Conservation (phyloP, 2,888 invertebrate species). For the Criorhina ranunculi region DNA sequence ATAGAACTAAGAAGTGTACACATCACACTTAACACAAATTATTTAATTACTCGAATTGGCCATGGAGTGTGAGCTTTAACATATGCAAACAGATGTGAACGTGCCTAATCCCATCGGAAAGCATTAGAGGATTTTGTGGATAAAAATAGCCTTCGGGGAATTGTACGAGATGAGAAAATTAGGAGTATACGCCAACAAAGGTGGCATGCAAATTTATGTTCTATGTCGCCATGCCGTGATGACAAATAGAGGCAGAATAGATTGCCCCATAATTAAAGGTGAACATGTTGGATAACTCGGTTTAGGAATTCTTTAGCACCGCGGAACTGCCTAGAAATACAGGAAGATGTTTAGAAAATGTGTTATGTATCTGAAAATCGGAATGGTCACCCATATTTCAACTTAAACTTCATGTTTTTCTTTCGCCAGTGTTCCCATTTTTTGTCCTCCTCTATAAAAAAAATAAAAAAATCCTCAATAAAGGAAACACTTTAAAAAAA, state of each 20-base stretch:
- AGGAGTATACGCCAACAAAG: conserved; percentile 18
- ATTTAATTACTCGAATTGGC: not conserved
- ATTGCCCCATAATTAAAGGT: conserved; percentile 13
- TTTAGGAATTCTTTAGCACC: not conserved
- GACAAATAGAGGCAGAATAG: conserved; percentile 19
- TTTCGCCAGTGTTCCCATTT: too few species aligned
- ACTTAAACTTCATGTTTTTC: too few species aligned
- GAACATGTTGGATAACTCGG: not conserved
- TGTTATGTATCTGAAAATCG: too few species aligned
- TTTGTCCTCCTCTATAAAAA: too few species aligned
- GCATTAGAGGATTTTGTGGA: not conserved
- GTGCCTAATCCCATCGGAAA: not conserved
- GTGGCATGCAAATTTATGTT: conserved; percentile 9
- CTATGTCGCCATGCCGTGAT: conserved; percentile 9
- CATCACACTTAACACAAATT: too few species aligned
- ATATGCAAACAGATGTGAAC: conserved; percentile 50
- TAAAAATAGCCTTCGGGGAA: not conserved
- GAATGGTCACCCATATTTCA: too few species aligned
- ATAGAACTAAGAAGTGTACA: too few species aligned
- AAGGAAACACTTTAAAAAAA: too few species aligned
- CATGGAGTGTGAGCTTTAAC: conserved; percentile 18
- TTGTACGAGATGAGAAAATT: not conserved
- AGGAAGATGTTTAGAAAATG: too few species aligned
- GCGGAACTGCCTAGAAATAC: not conserved
- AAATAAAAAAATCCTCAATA: too few species aligned